phyloP scores from a whole-genome alignment of 2,797 vertebrate genomes.

The Eremophila alpestris region DNA sequence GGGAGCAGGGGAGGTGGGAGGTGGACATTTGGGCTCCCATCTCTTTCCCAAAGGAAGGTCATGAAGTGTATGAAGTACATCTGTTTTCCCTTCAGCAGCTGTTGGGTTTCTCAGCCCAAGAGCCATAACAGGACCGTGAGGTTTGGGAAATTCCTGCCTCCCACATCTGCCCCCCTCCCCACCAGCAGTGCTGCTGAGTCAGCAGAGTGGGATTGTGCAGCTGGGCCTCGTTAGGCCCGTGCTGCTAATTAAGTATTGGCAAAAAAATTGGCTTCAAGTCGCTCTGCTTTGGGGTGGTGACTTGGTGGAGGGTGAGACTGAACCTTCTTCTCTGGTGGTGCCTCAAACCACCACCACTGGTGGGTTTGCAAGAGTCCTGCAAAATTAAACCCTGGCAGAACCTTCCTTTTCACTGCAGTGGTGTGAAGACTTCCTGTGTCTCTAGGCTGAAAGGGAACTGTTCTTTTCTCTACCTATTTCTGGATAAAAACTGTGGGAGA shows the following conservation, averaged over 20 bases:
- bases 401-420: neutral
- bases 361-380: neutral
- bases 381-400: neutral
- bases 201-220: neutral
- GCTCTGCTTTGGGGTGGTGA: neutral
- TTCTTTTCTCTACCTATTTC: neutral
- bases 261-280: neutral
- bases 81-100: conserved; percentile 18
- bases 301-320: neutral
- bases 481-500: neutral
- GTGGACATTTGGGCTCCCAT: neutral
- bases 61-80: neutral
- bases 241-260: neutral
- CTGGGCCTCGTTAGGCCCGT: neutral
- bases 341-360: neutral
- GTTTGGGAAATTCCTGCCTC: neutral
- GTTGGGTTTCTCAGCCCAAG: conserved; percentile 15
- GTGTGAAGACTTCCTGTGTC: neutral
- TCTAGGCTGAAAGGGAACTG: neutral
- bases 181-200: neutral
- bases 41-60: neutral
- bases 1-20: neutral
- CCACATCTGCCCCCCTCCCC: neutral
- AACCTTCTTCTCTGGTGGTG: neutral
- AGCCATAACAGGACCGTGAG: neutral